Conservation (phyloP, 2,113 vertebrate genomes). For the Passer domesticus region DNA sequence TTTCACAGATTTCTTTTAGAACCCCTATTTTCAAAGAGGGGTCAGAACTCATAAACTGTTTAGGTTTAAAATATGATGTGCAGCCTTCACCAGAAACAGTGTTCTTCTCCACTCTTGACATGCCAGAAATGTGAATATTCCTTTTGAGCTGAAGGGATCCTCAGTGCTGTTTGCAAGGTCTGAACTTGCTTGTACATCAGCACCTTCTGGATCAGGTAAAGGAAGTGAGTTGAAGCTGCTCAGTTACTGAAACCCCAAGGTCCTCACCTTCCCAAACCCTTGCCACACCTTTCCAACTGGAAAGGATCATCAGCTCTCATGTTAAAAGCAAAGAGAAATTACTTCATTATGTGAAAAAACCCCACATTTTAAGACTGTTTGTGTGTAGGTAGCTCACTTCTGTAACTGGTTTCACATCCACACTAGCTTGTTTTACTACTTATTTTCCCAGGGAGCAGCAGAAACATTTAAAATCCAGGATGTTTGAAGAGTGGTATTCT, state of each 20-base stretch:
- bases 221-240: neutral
- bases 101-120: neutral
- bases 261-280: neutral
- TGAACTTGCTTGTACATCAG: neutral
- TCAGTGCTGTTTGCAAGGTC: neutral
- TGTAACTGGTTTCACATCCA: neutral
- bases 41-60: neutral
- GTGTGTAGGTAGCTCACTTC: neutral
- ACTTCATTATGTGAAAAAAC: neutral
- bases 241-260: neutral
- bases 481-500: neutral
- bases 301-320: neutral
- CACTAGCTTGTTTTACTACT: slow-evolving; percentile 21
- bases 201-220: neutral
- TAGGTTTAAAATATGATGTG: neutral
- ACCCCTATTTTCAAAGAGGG: neutral
- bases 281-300: neutral
- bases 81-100: neutral
- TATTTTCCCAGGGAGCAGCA: slow-evolving; percentile 9
- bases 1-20: neutral
- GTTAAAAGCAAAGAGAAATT: neutral
- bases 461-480: slow-evolving; percentile 5
- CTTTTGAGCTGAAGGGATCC: neutral
- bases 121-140: neutral
- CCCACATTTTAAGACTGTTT: neutral